Evolutionary conservation across 2,888 invertebrate species (phyloP).

Genomic region (Drosophila paranaensis): DNA sequence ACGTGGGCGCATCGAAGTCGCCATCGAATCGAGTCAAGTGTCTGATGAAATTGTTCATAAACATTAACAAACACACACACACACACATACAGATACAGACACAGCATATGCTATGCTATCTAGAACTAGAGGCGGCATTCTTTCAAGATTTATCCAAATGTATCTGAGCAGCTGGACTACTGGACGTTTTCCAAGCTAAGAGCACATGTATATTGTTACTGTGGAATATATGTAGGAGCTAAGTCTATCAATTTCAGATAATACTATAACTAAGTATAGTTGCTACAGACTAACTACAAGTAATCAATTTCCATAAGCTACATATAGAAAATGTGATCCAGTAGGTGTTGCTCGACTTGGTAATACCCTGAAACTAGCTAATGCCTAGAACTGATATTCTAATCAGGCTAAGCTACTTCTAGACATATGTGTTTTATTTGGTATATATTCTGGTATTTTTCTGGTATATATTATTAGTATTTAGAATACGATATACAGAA

Average conservation of each 20-base stretch:
- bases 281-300: not conserved
- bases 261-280: not conserved
- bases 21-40: slow-evolving; percentile 28
- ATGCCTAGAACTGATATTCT: too few species aligned
- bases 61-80: slow-evolving; percentile 23
- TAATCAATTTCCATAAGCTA: too few species aligned
- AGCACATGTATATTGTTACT: too few species aligned
- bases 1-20: slow-evolving; percentile 20
- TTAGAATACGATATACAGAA: too few species aligned
- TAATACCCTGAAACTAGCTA: too few species aligned
- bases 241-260: not conserved
- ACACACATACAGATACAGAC: not conserved
- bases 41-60: slow-evolving; percentile 52
- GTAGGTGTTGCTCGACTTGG: too few species aligned
- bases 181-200: not conserved
- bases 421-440: too few species aligned
- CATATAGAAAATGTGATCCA: too few species aligned
- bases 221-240: not conserved
- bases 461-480: too few species aligned
- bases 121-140: not conserved
- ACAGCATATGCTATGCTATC: not conserved
- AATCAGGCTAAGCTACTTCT: too few species aligned
- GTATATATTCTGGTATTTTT: too few species aligned
- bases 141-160: slow-evolving; percentile 1
- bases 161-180: not conserved